These are phyloP conservation scores for Heliconius nattereri DNA, from an alignment of 1,140 invertebrate species.

Conservation along the genomic window DNA sequence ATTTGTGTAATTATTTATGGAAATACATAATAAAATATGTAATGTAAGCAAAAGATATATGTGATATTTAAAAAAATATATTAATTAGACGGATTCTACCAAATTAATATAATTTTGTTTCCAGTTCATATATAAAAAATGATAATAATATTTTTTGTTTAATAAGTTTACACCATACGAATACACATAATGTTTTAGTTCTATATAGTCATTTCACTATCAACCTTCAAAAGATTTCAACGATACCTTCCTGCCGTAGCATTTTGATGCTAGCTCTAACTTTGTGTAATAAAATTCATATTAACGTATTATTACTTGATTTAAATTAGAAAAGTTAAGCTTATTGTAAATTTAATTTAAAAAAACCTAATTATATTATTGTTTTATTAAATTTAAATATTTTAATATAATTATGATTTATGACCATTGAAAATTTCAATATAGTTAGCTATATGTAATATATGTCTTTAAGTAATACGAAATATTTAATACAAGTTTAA, in stretches of 20 bases:
- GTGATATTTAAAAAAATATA: no score
- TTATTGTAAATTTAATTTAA: background rate
- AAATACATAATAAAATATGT: background rate
- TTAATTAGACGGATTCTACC: no score
- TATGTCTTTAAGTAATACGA: background rate
- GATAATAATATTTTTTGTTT: no score
- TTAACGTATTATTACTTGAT: background rate
- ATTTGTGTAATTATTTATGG: background rate
- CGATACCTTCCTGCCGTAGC: conserved; percentile 25
- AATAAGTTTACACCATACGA: no score
- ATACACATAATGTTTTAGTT: no score
- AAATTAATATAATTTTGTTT: no score
- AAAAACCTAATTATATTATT: no score
- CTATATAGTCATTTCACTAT: background rate
- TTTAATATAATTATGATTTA: no score
- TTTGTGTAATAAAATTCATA: background rate
- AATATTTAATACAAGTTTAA: background rate
- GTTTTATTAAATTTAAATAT: no score
- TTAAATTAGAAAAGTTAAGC: background rate
- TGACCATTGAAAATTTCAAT: background rate
- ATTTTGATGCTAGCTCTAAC: background rate
- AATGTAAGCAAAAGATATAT: no score
- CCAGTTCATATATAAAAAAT: no score
- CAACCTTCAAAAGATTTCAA: conserved; percentile 47
- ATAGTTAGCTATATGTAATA: background rate